Evolutionary conservation across 2,888 invertebrate species (phyloP), one percentile per base, ranked within the genome.

Genomic region (Nomada fabriciana): DNA sequence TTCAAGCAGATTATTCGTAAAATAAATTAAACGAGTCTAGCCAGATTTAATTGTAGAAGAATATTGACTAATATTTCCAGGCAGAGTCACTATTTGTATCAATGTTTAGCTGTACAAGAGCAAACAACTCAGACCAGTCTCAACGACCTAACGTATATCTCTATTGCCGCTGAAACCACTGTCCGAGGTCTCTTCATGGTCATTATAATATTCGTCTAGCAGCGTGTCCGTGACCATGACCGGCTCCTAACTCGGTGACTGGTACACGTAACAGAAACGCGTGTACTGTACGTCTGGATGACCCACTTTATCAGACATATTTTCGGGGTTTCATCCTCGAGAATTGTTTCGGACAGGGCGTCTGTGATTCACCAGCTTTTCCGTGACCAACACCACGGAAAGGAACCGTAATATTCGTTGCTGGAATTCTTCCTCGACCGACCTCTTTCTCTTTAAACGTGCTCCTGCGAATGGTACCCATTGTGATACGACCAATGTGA

Each of bases 281-380:
- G 61, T 80, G 79, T 76, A 83, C 85, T 87, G 64, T 68, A 72
- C 64, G 29, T 89, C 83, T 74, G 83, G 84, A 80, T 88, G 91
- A 89, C 90, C 90, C 64, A 91, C 90, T 90, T 91, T 65, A n/a
- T 61, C 63, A 25, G 59, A 43, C 72, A 36, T 72, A 78, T 80
- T 86, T 71, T 88, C 70, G 80, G 80, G 61, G 53, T 68, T 80
- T 76, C 72, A 72, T 75, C 78, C 78, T 67, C 73, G 71, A 83
- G 75, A 80, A 59, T 68, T 77, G 84, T 83, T 83, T 86, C 77
- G 79, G 80, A 75, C 83, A 65, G 53, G 64, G 64, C 11, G 18
- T 43, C 52, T 69, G 61, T 81, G 85, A 85, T 75, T 85, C 85
- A 83, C 71, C 18, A 52, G 65, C 67, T 76, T 78, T 80, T 82